phyloP scores from a whole-genome alignment of 2,113 vertebrate genomes.

The Ia io region DNA sequence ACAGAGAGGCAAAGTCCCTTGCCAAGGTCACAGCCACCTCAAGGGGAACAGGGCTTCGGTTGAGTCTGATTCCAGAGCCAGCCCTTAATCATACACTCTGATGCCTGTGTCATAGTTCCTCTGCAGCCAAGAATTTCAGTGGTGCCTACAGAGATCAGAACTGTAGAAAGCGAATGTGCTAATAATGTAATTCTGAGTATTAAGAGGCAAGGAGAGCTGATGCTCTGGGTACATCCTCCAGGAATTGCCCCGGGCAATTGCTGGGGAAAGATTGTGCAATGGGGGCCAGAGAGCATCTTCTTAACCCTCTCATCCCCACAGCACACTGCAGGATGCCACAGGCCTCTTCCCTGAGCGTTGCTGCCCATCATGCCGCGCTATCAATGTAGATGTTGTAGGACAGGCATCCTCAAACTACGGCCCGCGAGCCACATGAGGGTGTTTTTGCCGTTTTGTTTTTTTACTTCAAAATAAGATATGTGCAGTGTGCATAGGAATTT shows the following conservation, averaged over 20 bases:
- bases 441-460: no score
- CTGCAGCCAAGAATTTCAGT: neutral
- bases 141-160: neutral
- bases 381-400: accelerated
- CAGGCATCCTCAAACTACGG: no score
- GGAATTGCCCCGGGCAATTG: neutral
- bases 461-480: no score
- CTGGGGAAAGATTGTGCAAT: neutral
- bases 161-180: neutral
- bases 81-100: neutral
- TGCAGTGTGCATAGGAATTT: no score
- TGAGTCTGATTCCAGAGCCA: neutral
- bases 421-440: no score
- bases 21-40: neutral
- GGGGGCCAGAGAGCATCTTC: no score
- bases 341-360: no score
- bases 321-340: neutral
- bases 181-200: accelerated
- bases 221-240: accelerated
- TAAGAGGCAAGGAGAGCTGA: neutral
- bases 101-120: neutral
- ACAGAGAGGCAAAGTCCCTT: neutral
- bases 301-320: neutral
- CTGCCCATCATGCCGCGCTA: accelerated
- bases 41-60: neutral